These are phyloP conservation scores for Epinephelus moara DNA, from an alignment of 2,113 vertebrate genomes.

Conservation along the genomic window DNA sequence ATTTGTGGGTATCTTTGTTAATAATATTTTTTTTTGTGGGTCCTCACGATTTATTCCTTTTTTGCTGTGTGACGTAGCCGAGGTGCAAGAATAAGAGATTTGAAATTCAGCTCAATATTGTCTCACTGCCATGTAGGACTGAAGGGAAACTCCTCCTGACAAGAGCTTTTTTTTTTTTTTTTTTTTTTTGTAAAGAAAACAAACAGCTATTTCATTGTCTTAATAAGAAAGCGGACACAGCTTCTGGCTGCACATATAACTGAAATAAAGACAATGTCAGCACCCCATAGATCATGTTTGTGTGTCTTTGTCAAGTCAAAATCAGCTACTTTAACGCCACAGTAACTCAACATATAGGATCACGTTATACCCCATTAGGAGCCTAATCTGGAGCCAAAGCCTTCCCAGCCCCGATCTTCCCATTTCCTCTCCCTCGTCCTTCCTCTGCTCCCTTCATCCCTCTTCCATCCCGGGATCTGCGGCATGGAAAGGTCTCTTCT, in stretches of 20 bases:
- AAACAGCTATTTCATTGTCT: conserved; percentile 60
- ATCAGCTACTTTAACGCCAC: neutral
- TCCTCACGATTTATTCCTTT: conserved; percentile 61
- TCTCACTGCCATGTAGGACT: conserved; percentile 73
- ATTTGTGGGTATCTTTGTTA: conserved; percentile 61
- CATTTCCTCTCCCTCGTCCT: neutral
- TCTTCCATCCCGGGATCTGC: conserved; percentile 3
- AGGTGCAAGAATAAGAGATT: conserved; percentile 56
- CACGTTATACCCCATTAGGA: neutral
- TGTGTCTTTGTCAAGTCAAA: conserved; percentile 42
- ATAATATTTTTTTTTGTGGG: conserved; percentile 61
- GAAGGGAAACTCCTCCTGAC: conserved; percentile 56
- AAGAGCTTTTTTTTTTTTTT: conserved; percentile 51
- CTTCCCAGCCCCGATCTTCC: conserved; percentile 3
- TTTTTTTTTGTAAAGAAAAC: conserved; percentile 49
- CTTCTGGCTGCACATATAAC: conserved; percentile 68
- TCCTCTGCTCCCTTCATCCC: conserved; percentile 2
- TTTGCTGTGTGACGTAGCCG: conserved; percentile 76
- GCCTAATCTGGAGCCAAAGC: conserved; percentile 19
- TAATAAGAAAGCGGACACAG: conserved; percentile 54
- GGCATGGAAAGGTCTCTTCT: conserved; percentile 9
- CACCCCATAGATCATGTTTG: conserved; percentile 50
- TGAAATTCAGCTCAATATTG: conserved; percentile 49
- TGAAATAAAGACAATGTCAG: conserved; percentile 79
- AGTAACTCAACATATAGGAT: neutral